Conservation (phyloP, 2,113 vertebrate genomes). For the Gorilla gorilla region DNA sequence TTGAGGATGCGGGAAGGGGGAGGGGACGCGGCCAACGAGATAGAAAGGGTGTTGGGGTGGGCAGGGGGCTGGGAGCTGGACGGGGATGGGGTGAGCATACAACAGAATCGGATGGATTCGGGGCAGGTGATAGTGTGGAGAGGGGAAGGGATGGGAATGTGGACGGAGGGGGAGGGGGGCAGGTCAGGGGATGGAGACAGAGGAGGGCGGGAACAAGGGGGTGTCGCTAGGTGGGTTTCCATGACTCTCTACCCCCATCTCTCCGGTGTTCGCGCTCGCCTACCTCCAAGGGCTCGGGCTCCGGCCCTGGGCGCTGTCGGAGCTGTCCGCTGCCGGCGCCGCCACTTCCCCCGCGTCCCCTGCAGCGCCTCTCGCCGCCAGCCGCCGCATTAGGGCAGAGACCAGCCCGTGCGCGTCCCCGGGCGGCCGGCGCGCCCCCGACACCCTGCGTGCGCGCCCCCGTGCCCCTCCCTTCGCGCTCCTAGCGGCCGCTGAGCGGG, state of each 20-base stretch:
- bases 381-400: constrained; percentile 78
- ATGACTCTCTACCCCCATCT: background rate
- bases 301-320: constrained; percentile 37
- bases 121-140: constrained; percentile 4
- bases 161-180: constrained; percentile 49
- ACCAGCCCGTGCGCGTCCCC: constrained; percentile 73
- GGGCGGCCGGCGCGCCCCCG: constrained; percentile 68
- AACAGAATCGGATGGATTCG: background rate
- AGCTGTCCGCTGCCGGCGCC: constrained; percentile 1
- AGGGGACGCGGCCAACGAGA: background rate
- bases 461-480: constrained; percentile 61
- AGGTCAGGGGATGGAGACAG: constrained; percentile 25
- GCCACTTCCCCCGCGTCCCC: constrained; percentile 61
- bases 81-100: background rate
- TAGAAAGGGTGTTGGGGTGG: background rate
- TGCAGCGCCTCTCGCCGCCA: constrained; percentile 55
- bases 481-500: background rate
- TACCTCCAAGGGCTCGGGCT: constrained; percentile 58
- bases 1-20: background rate
- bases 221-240: constrained; percentile 25
- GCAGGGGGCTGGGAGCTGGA: background rate
- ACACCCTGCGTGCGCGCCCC: constrained; percentile 79
- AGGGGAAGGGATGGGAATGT: background rate
- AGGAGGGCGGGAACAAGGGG: constrained; percentile 29
- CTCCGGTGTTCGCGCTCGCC: background rate